A percentile compares a stretch with the other conserved stretches of the same genome.
phyloP scores from a whole-genome alignment of 2,888 invertebrate genomes.

The Melipona bicolor region DNA sequence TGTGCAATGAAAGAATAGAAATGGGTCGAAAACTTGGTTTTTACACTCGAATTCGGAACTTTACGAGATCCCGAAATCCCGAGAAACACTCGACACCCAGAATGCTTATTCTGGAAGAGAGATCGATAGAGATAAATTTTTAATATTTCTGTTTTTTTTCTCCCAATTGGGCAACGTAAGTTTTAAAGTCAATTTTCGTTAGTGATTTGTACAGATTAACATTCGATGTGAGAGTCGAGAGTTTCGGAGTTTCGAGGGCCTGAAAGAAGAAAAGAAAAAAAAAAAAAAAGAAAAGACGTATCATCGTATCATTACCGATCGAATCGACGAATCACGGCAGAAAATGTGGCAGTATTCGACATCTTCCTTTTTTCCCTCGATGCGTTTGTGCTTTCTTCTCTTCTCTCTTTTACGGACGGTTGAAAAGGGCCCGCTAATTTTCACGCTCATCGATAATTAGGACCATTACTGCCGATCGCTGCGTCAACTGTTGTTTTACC shows the following conservation, averaged over 20 bases:
- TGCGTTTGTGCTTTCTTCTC: background rate
- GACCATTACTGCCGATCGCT: conserved; percentile 36
- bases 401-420: conserved; percentile 57
- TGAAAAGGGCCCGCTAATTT: conserved; percentile 41
- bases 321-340: conserved; percentile 4
- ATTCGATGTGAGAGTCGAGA: background rate
- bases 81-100: background rate
- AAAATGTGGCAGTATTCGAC: conserved; percentile 7
- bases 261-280: too few species aligned
- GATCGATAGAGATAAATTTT: background rate
- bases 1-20: conserved; percentile 6
- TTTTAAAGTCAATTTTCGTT: background rate
- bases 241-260: background rate
- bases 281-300: background rate
- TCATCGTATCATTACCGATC: background rate
- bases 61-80: background rate
- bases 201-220: background rate
- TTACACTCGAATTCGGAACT: background rate
- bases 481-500: conserved; percentile 33
- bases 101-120: background rate
- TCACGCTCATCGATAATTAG: conserved; percentile 31
- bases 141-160: background rate
- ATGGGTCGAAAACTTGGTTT: background rate
- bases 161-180: too few species aligned
- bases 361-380: conserved; percentile 10